Conservation (phyloP, 2,797 vertebrate genomes). For the Dermochelys coriacea region DNA sequence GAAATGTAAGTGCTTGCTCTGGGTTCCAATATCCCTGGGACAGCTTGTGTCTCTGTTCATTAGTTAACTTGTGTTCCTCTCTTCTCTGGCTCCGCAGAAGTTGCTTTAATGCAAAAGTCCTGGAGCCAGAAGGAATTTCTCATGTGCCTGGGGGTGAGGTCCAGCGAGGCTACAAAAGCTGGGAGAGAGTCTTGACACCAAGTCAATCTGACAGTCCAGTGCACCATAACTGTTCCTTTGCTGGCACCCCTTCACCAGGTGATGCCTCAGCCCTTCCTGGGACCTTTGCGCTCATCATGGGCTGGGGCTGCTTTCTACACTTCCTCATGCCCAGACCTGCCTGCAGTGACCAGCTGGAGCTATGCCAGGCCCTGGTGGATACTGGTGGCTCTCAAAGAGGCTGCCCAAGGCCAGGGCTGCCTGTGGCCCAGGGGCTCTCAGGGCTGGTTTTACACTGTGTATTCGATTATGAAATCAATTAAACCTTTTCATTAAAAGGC, state of each 20-base stretch:
- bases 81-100: not conserved
- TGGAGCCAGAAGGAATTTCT: not conserved
- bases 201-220: too few relatives aligned
- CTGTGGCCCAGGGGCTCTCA: not conserved
- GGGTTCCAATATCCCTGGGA: not conserved
- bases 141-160: not conserved
- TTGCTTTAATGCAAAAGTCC: not conserved
- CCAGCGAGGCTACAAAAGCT: not conserved
- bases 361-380: too few relatives aligned
- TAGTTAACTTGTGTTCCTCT: not conserved
- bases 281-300: too few relatives aligned
- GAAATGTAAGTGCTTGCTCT: not conserved
- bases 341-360: too few relatives aligned
- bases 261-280: too few relatives aligned
- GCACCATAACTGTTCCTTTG: too few relatives aligned
- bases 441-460: not conserved
- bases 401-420: not conserved
- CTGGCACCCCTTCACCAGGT: too few relatives aligned
- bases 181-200: too few relatives aligned
- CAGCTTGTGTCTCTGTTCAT: not conserved
- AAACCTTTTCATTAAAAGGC: not conserved
- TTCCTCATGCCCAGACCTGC: too few relatives aligned
- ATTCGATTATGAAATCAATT: not conserved
- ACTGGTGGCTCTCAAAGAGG: too few relatives aligned
- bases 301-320: too few relatives aligned